Evolutionary conservation across 1,140 invertebrate genomes (phyloP).

Genomic region (Philotrypesis tridentata): DNA sequence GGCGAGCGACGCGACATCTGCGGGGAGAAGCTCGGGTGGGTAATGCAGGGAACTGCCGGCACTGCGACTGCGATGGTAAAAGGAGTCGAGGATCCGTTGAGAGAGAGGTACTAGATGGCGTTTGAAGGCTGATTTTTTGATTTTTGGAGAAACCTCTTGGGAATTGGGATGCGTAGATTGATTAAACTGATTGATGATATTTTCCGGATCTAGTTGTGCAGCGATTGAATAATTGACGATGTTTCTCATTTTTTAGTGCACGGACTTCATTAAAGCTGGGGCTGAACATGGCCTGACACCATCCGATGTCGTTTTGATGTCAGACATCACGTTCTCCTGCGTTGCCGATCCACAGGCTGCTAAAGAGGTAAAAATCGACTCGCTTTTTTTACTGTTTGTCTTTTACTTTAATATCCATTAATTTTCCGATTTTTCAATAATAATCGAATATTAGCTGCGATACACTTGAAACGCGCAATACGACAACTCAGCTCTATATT

Average conservation of each 20-base stretch:
- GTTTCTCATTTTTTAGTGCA: slow-evolving; percentile 75
- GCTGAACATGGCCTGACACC: slow-evolving; percentile 85
- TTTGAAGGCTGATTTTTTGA: neutral
- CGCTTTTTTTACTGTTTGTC: no score
- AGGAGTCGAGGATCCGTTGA: neutral
- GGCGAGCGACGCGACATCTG: slow-evolving; percentile 5
- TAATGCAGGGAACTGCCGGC: neutral
- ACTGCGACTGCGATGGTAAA: neutral
- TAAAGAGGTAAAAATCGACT: slow-evolving; percentile 90
- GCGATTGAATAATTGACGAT: slow-evolving; percentile 15
- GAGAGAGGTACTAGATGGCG: neutral
- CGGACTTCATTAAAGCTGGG: slow-evolving; percentile 82
- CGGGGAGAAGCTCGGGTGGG: neutral
- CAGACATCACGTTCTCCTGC: slow-evolving; percentile 96
- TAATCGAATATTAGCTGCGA: no score
- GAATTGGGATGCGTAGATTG: no score
- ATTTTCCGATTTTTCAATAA: neutral
- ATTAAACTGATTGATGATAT: neutral
- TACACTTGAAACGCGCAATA: no score
- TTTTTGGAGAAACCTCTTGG: neutral
- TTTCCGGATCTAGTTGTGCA: neutral
- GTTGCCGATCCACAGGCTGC: slow-evolving; percentile 94
- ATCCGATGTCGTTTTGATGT: slow-evolving; percentile 91
- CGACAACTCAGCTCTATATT: no score
- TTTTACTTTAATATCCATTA: neutral